phyloP scores from a whole-genome alignment of 2,888 invertebrate species.

The Tenodera sinensis region DNA sequence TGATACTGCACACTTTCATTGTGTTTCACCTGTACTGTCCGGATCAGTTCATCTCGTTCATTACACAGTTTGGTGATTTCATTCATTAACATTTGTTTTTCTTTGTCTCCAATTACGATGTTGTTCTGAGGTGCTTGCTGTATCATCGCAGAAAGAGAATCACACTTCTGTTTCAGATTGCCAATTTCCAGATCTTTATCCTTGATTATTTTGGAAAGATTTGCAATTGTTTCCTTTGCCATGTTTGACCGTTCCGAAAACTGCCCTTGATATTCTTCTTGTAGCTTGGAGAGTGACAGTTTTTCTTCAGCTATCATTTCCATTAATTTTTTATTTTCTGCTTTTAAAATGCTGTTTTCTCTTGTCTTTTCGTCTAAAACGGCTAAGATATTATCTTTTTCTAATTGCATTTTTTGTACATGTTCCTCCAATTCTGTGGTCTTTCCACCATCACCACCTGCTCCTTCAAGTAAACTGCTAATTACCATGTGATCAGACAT shows the following conservation, averaged over 20 bases:
- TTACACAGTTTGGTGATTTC: constrained; percentile 44
- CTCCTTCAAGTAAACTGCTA: not conserved
- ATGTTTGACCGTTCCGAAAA: constrained; percentile 19
- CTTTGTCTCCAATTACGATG: constrained; percentile 26
- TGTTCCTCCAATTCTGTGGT: not conserved
- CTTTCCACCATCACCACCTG: not conserved
- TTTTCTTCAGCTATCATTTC: not conserved
- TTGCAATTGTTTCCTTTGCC: constrained; percentile 42
- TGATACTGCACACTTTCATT: constrained; percentile 82
- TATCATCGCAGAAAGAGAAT: constrained; percentile 37
- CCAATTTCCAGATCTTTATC: constrained; percentile 47
- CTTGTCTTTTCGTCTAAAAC: constrained; percentile 19
- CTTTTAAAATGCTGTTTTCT: constrained; percentile 16
- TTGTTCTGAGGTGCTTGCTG: constrained; percentile 37
- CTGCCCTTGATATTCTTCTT: constrained; percentile 1
- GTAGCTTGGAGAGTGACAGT: not conserved
- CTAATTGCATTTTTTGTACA: no score
- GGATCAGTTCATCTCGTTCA: constrained; percentile 65
- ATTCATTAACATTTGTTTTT: constrained; percentile 38
- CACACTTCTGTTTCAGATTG: constrained; percentile 43
- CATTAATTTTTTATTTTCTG: constrained; percentile 19
- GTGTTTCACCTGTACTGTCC: constrained; percentile 74
- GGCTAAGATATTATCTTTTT: not conserved
- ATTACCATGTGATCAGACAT: not conserved
- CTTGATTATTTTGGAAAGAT: constrained; percentile 43